A percentile compares a stretch with the other conserved stretches of the same genome.
phyloP scores from a whole-genome alignment of 2,113 vertebrate genomes.

The Egretta garzetta region DNA sequence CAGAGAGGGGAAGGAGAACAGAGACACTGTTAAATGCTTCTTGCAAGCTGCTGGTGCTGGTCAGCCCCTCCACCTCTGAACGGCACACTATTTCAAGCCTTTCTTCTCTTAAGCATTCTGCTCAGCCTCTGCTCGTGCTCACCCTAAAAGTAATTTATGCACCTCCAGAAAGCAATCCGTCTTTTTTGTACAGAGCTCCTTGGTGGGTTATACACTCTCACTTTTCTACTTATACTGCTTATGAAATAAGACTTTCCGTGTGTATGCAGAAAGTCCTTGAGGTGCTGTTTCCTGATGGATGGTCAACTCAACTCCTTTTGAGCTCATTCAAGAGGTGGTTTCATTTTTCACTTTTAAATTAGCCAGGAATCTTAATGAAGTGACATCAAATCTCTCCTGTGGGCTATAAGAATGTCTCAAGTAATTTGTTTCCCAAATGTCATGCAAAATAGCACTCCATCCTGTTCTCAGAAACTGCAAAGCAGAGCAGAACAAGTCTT shows the following conservation, averaged over 20 bases:
- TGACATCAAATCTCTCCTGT: background rate
- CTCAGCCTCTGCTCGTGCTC: background rate
- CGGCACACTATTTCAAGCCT: background rate
- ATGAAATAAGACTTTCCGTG: background rate
- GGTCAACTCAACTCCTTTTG: background rate
- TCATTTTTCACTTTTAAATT: slow-evolving; percentile 20
- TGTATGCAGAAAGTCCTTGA: background rate
- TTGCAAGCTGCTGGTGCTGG: background rate
- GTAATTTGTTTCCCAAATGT: slow-evolving; percentile 20
- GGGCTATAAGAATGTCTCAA: background rate
- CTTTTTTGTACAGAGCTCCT: background rate
- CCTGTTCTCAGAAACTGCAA: background rate
- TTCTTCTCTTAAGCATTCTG: background rate
- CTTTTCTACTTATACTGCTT: background rate
- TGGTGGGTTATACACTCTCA: background rate
- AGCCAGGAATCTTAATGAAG: background rate
- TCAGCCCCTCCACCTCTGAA: background rate
- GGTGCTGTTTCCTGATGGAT: background rate
- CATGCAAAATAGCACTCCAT: background rate
- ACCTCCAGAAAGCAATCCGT: background rate
- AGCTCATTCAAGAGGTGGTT: background rate
- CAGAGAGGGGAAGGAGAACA: background rate
- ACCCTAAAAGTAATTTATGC: background rate
- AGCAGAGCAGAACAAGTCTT: slow-evolving; percentile 8
- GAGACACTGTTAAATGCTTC: background rate